These are phyloP conservation scores for Coturnix japonica DNA, from an alignment of 2,113 vertebrate genomes.

Conservation along the genomic window DNA sequence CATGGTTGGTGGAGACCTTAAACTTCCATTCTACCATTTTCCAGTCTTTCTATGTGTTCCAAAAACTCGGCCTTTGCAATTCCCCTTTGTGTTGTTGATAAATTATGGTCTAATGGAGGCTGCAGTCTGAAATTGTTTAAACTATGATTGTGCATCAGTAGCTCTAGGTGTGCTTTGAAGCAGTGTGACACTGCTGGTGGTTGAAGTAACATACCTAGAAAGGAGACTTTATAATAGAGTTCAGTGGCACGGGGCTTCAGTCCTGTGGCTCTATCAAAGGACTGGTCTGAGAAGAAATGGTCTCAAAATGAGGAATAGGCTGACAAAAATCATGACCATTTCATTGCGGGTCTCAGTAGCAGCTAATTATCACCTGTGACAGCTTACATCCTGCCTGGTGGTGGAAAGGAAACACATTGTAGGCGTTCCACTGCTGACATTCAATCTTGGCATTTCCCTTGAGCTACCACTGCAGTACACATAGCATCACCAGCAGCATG, in stretches of 20 bases:
- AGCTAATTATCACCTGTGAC: conserved; percentile 15
- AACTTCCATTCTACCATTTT: not conserved
- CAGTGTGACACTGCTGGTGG: accelerated
- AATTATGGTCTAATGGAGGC: not conserved
- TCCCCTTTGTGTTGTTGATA: not conserved
- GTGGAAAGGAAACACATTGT: conserved; percentile 43
- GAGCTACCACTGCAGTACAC: accelerated
- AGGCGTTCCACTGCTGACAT: conserved; percentile 28
- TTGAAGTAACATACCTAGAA: not conserved
- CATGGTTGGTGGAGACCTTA: not conserved
- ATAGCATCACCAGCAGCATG: accelerated
- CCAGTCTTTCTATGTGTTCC: not conserved
- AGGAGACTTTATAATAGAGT: not conserved
- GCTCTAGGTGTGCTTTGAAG: not conserved
- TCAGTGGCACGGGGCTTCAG: not conserved
- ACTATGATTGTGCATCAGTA: not conserved
- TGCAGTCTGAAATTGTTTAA: not conserved
- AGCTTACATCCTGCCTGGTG: conserved; percentile 59
- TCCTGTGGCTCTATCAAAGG: not conserved
- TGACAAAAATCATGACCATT: conserved; percentile 8
- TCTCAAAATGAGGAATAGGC: not conserved
- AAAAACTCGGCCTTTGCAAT: not conserved
- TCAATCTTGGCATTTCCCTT: not conserved
- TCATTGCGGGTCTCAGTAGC: accelerated
- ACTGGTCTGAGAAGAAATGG: not conserved